phyloP scores from a whole-genome alignment of 2,888 invertebrate genomes.

The Bugula neritina region DNA sequence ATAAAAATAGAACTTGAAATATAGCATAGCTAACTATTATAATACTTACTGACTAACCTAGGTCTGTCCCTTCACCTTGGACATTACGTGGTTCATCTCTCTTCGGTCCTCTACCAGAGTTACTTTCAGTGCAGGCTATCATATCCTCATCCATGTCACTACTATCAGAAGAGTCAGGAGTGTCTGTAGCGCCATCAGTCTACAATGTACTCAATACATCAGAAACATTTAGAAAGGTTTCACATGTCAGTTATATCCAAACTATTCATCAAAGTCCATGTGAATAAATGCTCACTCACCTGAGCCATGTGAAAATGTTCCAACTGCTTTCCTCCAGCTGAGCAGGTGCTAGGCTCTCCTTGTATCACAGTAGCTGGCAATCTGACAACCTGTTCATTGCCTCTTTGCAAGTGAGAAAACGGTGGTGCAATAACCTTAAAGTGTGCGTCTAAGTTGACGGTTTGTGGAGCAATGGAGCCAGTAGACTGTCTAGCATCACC shows the following conservation, averaged over 20 bases:
- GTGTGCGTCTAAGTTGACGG: neutral
- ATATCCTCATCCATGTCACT: neutral
- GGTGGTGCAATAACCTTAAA: neutral
- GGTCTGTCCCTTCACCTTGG: no score
- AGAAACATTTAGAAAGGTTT: no score
- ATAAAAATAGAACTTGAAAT: no score
- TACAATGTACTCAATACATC: no score
- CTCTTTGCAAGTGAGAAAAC: neutral
- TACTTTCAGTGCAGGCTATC: no score
- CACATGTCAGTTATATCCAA: no score
- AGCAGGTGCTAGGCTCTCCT: neutral
- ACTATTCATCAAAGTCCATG: no score
- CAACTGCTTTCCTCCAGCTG: neutral
- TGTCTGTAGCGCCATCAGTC: constrained; percentile 9
- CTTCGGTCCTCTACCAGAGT: no score
- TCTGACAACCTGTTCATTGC: no score
- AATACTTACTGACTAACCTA: constrained; percentile 25
- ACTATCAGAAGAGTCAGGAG: neutral
- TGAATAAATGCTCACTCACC: neutral
- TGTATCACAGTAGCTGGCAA: neutral
- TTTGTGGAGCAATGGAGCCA: neutral
- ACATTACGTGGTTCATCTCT: no score
- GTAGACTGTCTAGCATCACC: neutral
- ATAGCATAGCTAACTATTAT: no score
- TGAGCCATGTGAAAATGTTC: neutral